Conservation (phyloP, 64 coral and sea anemone genomes). For the Dendronephthya gigantea region DNA sequence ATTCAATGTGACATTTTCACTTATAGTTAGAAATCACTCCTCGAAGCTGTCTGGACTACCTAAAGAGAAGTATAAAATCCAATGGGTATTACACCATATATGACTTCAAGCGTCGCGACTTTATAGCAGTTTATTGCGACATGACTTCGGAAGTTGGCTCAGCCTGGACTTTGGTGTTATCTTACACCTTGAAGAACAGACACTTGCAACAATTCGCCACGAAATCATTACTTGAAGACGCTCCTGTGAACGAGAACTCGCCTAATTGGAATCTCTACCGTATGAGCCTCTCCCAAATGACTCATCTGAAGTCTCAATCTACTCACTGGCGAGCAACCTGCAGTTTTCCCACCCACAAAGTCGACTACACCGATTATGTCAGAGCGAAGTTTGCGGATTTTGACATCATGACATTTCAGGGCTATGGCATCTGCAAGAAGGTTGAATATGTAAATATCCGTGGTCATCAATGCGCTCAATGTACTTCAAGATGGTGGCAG, state of each 20-base stretch:
- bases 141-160: background rate
- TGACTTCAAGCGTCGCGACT: too few species aligned
- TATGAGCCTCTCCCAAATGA: constrained; percentile 31
- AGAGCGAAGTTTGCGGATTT: constrained; percentile 33
- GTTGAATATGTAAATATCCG: constrained; percentile 49
- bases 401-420: constrained; percentile 34
- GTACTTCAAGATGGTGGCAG: constrained; percentile 36
- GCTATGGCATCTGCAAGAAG: constrained; percentile 11
- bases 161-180: background rate
- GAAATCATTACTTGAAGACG: background rate
- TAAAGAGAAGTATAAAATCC: too few species aligned
- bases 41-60: too few species aligned
- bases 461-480: constrained; percentile 25
- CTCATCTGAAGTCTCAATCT: constrained; percentile 23
- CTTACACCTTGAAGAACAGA: background rate
- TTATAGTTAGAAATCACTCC: too few species aligned
- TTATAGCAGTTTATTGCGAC: background rate
- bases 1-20: too few species aligned
- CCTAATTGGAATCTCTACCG: constrained; percentile 53
- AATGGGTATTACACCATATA: too few species aligned
- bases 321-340: constrained; percentile 22
- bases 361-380: constrained; percentile 51
- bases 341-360: background rate
- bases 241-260: constrained; percentile 22
- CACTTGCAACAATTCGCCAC: background rate